These are phyloP conservation scores for Syngnathoides biaculeatus DNA, from an alignment of 2,113 vertebrate genomes.

Conservation along the genomic window DNA sequence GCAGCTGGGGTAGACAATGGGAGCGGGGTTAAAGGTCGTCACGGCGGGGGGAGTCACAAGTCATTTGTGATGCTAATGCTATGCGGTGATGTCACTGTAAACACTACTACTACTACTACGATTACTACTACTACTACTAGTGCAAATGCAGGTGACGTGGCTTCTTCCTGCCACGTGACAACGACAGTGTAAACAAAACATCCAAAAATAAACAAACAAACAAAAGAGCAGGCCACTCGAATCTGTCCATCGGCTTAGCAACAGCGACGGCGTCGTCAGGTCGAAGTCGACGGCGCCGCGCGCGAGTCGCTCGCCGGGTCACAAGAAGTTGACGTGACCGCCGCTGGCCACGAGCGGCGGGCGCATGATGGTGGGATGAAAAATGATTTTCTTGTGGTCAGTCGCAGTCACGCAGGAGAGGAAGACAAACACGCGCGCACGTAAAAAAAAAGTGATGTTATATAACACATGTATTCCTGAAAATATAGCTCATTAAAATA, in stretches of 20 bases:
- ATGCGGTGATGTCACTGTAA: neutral
- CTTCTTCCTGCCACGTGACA: neutral
- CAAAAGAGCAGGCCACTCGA: neutral
- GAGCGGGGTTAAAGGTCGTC: neutral
- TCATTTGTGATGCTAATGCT: slow-evolving; percentile 10
- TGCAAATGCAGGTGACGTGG: neutral
- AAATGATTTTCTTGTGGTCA: neutral
- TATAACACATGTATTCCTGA: neutral
- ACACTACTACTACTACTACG: neutral
- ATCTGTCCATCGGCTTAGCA: neutral
- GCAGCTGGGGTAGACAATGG: slow-evolving; percentile 15
- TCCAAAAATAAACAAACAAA: neutral
- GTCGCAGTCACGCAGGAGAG: too few relatives aligned
- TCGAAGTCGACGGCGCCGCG: too few relatives aligned
- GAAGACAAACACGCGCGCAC: neutral
- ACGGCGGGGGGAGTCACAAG: neutral
- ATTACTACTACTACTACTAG: neutral
- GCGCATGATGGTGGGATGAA: neutral
- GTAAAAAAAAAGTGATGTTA: neutral
- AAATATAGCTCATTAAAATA: too few relatives aligned
- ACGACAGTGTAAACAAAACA: neutral
- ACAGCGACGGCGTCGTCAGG: too few relatives aligned
- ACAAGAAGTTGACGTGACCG: neutral
- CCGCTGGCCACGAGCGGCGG: neutral
- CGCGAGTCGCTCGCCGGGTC: neutral